Evolutionary conservation across 2,113 vertebrate species (phyloP).

Genomic region (Sylvia atricapilla): DNA sequence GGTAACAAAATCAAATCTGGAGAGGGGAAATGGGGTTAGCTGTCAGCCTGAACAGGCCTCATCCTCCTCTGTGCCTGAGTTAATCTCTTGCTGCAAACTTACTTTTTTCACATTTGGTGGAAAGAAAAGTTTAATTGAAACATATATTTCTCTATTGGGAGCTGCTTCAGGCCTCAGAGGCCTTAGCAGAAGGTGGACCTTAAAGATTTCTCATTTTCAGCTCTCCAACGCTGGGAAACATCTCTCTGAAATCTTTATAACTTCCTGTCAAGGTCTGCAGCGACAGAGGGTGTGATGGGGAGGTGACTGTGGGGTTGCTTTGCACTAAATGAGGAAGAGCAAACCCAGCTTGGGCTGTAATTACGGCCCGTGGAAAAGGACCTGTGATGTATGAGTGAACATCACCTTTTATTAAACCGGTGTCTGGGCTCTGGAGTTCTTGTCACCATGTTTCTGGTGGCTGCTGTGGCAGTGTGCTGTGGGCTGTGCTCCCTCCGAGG

Average conservation of each 20-base stretch:
- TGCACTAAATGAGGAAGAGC: not conserved
- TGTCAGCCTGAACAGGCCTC: not conserved
- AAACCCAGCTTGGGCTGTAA: not conserved
- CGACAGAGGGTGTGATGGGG: not conserved
- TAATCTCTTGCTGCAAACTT: not conserved
- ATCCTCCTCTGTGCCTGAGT: not conserved
- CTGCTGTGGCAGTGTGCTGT: not conserved
- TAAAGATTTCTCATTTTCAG: not conserved
- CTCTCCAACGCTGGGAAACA: not conserved
- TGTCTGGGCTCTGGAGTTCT: not conserved
- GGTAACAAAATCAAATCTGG: not conserved
- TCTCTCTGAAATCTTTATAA: not conserved
- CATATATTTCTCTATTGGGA: fast-evolving
- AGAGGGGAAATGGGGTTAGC: not conserved
- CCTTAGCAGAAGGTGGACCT: not conserved
- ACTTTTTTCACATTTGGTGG: not conserved
- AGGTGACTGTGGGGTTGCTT: not conserved
- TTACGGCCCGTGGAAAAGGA: fast-evolving
- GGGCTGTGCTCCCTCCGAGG: not conserved
- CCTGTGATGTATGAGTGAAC: not conserved
- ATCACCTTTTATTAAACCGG: not conserved
- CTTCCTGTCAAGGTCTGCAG: not conserved
- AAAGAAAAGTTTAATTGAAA: not conserved
- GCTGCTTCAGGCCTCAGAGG: not conserved
- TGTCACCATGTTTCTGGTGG: no score